Percentiles rank a stretch among this genome's conserved stretches.
Conservation (phyloP, 1,140 invertebrate species). For the Camponotus floridanus region DNA sequence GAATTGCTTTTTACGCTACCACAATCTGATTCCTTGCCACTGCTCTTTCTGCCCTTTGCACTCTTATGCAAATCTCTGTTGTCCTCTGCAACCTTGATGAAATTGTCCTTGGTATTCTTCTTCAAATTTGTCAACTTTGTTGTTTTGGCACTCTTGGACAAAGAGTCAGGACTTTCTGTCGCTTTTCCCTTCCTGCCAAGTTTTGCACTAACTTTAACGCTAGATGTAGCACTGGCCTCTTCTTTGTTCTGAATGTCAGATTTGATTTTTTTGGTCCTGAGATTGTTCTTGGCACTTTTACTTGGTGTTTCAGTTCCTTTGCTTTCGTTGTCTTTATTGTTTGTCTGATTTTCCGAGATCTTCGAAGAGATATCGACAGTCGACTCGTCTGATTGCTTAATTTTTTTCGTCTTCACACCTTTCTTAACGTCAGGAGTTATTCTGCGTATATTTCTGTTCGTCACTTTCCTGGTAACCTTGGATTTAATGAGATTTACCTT, state of each 20-base stretch:
- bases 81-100: slow-evolving; percentile 47
- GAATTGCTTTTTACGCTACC: slow-evolving; percentile 37
- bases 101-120: slow-evolving; percentile 55
- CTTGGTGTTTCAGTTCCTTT: slow-evolving; percentile 65
- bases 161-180: slow-evolving; percentile 63
- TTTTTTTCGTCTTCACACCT: slow-evolving; percentile 71
- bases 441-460: slow-evolving; percentile 80
- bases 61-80: slow-evolving; percentile 46
- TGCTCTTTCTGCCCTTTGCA: slow-evolving; percentile 64
- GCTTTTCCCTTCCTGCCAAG: slow-evolving; percentile 70
- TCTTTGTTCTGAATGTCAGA: slow-evolving; percentile 70
- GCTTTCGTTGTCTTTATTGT: slow-evolving; percentile 72
- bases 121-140: slow-evolving; percentile 64
- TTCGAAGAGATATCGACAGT: slow-evolving; percentile 25
- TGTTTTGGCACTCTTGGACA: slow-evolving; percentile 70
- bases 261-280: slow-evolving; percentile 80
- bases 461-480: slow-evolving; percentile 81
- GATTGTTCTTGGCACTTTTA: slow-evolving; percentile 81
- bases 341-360: slow-evolving; percentile 56
- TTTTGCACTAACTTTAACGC: slow-evolving; percentile 77
- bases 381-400: slow-evolving; percentile 63
- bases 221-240: slow-evolving; percentile 55
- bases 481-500: slow-evolving; percentile 81
- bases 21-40: slow-evolving; percentile 67
- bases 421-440: slow-evolving; percentile 78